Evolutionary conservation across 1,140 invertebrate genomes (phyloP), one percentile per base, ranked within the genome.

Genomic region (Drepana arcuata): DNA sequence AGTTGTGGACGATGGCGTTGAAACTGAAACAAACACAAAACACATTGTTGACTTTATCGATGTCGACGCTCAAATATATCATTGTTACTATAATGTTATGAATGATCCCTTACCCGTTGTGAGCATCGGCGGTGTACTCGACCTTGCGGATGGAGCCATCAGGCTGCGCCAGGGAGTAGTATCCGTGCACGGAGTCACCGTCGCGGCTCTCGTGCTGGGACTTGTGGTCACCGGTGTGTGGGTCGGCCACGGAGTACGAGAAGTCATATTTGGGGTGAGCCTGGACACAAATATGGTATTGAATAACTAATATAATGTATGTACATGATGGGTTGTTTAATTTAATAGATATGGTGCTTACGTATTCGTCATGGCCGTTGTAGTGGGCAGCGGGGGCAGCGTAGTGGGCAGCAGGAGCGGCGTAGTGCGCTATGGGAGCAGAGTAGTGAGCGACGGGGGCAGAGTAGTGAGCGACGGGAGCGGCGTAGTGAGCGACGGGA

Each of bases 71-170:
- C n/a, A n/a, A n/a, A n/a, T n/a, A n/a, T 33, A 33, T 21, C 6
- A 21, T 10, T 23, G 16, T 26, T 15, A 14, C 14, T 4, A n/a
- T n/a, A n/a, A n/a, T n/a, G n/a, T n/a, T n/a, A n/a, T n/a, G n/a
- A n/a, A n/a, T n/a, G n/a, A n/a, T n/a, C n/a, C n/a, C n/a, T 55
- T 57, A 74, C 71, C 65, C 68, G 18, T 51, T 47, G 45, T 75
- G 71, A 41, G 51, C 64, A 54, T 86, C 44, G 48, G 56, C 59
- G 54, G 53, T 61, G 67, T 85, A 85, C 16, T 80, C 62, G 7
- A 83, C 82, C 42, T 67, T 73, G 41, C 81, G 69, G 2, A 71
- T 52, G 44, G 71, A 73, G 14, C 83, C 83, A 33, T 85, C 82
- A 6, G 83, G 75, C 28, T 83, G 73, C 7, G 71, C 54, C 34